Conservation (phyloP, 2,113 vertebrate genomes). For the Romanogobio albipinnatus region DNA sequence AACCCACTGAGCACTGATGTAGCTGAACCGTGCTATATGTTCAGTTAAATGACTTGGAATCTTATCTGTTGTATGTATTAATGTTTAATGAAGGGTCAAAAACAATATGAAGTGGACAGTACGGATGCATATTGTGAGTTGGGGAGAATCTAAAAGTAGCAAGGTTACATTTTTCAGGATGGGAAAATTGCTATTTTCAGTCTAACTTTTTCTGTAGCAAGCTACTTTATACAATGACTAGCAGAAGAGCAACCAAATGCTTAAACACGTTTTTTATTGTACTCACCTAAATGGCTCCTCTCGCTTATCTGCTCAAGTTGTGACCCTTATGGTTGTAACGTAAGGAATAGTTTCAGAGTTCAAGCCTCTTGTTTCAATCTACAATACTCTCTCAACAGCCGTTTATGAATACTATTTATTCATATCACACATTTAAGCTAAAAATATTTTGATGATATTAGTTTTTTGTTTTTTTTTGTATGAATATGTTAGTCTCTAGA, state of each 20-base stretch:
- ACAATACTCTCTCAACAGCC: no score
- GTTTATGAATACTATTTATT: no score
- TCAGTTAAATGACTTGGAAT: not conserved
- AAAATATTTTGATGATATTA: no score
- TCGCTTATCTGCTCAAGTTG: not conserved
- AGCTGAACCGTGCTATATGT: not conserved
- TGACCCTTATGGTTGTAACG: no score
- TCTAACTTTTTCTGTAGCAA: not conserved
- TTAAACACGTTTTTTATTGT: not conserved
- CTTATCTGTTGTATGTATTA: not conserved
- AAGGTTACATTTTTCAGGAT: not conserved
- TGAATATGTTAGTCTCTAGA: no score
- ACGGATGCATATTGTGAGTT: no score
- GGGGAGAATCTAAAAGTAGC: not conserved
- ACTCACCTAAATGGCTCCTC: not conserved
- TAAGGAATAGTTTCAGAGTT: no score
- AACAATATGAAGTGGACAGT: not conserved
- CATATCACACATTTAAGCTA: no score
- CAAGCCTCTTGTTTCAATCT: no score
- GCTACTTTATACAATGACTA: not conserved
- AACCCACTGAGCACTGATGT: not conserved
- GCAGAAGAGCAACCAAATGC: not conserved
- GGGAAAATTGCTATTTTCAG: not conserved
- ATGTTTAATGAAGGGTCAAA: slow-evolving; percentile 1
- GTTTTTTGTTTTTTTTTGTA: no score